A percentile compares a stretch with the other conserved stretches of the same genome.
phyloP scores from a whole-genome alignment of 2,888 invertebrate genomes.

The Automeris io region DNA sequence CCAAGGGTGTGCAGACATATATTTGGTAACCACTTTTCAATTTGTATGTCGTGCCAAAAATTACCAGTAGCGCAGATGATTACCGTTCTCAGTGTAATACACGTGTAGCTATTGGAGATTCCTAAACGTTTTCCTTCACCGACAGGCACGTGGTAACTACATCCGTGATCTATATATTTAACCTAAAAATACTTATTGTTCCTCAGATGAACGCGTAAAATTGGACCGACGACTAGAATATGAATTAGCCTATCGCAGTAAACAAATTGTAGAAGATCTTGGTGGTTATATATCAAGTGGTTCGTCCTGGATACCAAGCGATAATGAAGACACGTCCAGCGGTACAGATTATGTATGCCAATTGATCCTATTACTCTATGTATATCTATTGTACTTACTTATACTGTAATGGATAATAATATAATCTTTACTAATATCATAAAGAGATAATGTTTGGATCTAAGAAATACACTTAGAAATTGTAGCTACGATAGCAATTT shows the following conservation, averaged over 20 bases:
- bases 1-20: too few species aligned
- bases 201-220: slow-evolving; percentile 27
- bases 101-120: too few species aligned
- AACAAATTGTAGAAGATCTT: slow-evolving; percentile 29
- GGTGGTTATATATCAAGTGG: slow-evolving; percentile 48
- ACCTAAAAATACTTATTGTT: not conserved
- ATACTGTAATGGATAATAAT: not conserved
- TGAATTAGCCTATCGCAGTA: slow-evolving; percentile 26
- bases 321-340: slow-evolving; percentile 32
- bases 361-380: not conserved
- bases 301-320: slow-evolving; percentile 55
- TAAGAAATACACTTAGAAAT: too few species aligned
- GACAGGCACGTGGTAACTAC: too few species aligned
- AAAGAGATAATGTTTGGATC: too few species aligned
- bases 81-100: too few species aligned
- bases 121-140: too few species aligned
- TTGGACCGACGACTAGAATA: slow-evolving; percentile 23
- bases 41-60: too few species aligned
- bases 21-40: too few species aligned
- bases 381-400: not conserved
- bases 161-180: not conserved
- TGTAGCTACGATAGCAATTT: too few species aligned
- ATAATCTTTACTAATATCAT: not conserved
- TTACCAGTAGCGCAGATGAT: too few species aligned
- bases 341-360: slow-evolving; percentile 30